These are phyloP conservation scores for Conus betulinus DNA, from an alignment of 1,140 invertebrate species.

Conservation along the genomic window DNA sequence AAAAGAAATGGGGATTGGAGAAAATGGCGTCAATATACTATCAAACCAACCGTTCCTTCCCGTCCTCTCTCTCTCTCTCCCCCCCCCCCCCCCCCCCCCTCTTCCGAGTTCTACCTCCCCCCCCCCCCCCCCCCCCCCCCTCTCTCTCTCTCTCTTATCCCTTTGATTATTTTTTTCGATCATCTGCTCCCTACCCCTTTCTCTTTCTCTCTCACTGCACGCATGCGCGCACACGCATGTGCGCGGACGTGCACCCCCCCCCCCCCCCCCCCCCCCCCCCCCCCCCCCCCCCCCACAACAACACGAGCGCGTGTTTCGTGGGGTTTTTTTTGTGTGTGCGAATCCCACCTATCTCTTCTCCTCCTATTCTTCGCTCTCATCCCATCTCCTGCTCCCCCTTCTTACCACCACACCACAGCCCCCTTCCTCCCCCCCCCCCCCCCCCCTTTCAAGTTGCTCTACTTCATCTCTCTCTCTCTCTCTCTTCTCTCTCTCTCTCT, in stretches of 20 bases:
- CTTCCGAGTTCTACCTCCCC: no score
- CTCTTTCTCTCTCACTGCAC: neutral
- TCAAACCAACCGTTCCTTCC: neutral
- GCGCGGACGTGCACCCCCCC: no score
- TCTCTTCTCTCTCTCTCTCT: neutral
- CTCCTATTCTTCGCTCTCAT: neutral
- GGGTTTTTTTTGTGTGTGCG: no score
- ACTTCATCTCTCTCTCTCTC: neutral
- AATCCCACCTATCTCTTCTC: neutral
- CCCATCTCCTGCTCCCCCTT: neutral
- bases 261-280: no score
- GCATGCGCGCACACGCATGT: no score
- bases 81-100: neutral
- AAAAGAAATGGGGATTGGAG: neutral
- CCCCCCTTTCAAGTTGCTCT: neutral
- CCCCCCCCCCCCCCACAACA: no score
- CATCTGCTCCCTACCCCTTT: neutral
- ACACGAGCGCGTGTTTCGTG: no score
- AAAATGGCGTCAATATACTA: no score
- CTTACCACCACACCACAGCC: no score
- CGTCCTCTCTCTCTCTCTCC: neutral
- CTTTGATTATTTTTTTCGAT: no score
- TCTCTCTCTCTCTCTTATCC: neutral
- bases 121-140: neutral
- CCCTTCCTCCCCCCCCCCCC: no score